phyloP scores from a whole-genome alignment of 2,888 invertebrate species.

The Encarsia formosa region DNA sequence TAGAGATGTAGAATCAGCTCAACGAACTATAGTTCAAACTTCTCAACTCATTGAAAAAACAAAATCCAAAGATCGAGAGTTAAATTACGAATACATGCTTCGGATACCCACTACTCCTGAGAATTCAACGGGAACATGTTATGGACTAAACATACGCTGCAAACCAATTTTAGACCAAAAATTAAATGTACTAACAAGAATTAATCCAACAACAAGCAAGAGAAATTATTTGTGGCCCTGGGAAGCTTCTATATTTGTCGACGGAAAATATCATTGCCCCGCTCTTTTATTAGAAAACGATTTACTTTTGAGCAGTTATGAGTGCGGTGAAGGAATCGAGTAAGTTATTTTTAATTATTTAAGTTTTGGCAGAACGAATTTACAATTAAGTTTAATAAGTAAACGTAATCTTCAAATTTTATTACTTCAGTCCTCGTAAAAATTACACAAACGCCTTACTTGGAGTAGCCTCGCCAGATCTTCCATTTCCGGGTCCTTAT shows the following conservation, averaged over 20 bases:
- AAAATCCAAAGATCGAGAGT: conserved; percentile 7
- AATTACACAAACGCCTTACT: conserved; percentile 63
- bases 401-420: background rate
- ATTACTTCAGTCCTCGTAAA: conserved; percentile 54
- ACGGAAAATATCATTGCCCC: conserved; percentile 67
- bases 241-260: conserved; percentile 68
- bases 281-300: conserved; percentile 64
- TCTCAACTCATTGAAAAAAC: conserved; percentile 15
- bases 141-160: conserved; percentile 37
- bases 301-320: conserved; percentile 60
- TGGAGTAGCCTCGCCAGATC: conserved; percentile 63
- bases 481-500: conserved; percentile 60
- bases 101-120: conserved; percentile 7
- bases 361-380: too few species aligned
- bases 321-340: conserved; percentile 54
- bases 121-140: conserved; percentile 31
- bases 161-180: conserved; percentile 32
- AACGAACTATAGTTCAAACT: conserved; percentile 26
- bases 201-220: conserved; percentile 28
- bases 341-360: conserved; percentile 43
- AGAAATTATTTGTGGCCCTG: conserved; percentile 61
- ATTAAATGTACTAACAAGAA: conserved; percentile 23
- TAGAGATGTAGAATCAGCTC: conserved; percentile 40
- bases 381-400: background rate
- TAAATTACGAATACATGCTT: conserved; percentile 24